These are phyloP conservation scores for Pachypanchax playfairii DNA, from an alignment of 2,113 vertebrate genomes.

Conservation along the genomic window DNA sequence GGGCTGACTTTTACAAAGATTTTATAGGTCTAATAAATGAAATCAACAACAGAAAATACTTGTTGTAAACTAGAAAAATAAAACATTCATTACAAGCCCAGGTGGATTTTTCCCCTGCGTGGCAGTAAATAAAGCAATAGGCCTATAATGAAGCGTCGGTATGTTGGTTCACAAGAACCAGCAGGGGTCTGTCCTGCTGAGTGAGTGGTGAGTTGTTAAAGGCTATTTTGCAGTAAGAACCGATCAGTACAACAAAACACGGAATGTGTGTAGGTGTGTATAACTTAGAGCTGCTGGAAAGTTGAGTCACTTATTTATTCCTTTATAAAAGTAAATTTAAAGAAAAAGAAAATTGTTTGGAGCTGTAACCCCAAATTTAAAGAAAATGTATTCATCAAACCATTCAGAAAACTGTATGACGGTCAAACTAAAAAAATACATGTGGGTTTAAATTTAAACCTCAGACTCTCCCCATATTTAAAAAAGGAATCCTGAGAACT, in stretches of 20 bases:
- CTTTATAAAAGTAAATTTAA: too few species aligned
- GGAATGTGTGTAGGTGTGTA: constrained; percentile 17
- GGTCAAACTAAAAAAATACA: too few species aligned
- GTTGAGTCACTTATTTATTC: not conserved
- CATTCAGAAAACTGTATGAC: too few species aligned
- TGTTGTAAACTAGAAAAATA: constrained; percentile 19
- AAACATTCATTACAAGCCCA: constrained; percentile 36
- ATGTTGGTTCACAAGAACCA: constrained; percentile 32
- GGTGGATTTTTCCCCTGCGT: constrained; percentile 15
- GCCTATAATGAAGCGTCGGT: constrained; percentile 3
- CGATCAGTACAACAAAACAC: constrained; percentile 21
- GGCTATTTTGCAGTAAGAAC: constrained; percentile 26
- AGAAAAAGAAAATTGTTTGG: too few species aligned
- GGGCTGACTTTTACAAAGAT: constrained; percentile 7
- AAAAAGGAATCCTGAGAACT: too few species aligned
- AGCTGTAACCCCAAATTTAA: too few species aligned
- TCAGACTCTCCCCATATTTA: too few species aligned
- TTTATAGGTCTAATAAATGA: constrained; percentile 27
- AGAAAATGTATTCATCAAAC: too few species aligned
- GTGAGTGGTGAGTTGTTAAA: constrained; percentile 49
- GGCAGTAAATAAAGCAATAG: constrained; percentile 44
- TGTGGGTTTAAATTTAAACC: too few species aligned
- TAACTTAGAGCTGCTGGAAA: not conserved
- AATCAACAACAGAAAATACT: constrained; percentile 28
- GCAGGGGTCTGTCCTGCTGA: constrained; percentile 32